These are phyloP conservation scores for Drosophila saltans DNA, from an alignment of 1,140 invertebrate species.

Conservation along the genomic window DNA sequence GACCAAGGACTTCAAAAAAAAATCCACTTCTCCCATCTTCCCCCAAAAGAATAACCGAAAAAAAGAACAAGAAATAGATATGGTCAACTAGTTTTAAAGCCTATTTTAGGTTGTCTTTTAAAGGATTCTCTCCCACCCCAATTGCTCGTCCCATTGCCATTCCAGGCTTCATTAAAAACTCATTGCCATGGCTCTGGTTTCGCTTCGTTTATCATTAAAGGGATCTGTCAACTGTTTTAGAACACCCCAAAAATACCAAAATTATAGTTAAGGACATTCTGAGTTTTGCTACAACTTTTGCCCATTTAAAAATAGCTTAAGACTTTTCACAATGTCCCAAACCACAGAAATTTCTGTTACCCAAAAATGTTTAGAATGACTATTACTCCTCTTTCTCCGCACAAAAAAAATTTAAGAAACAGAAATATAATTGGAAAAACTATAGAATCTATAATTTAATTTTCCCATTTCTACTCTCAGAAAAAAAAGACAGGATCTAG, in stretches of 20 bases:
- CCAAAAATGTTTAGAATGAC: conserved; percentile 5
- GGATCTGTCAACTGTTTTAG: conserved; percentile 59
- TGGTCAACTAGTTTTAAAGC: conserved; percentile 62
- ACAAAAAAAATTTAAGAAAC: not conserved
- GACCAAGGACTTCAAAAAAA: conserved; percentile 49
- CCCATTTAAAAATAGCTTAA: conserved; percentile 79
- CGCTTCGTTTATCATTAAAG: conserved; percentile 66
- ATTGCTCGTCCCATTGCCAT: conserved; percentile 10
- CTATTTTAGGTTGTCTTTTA: conserved; percentile 37
- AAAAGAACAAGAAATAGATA: conserved; percentile 9
- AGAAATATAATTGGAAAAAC: too few relatives aligned
- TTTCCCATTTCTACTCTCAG: not conserved
- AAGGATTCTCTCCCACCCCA: not conserved
- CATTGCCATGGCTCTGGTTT: conserved; percentile 71
- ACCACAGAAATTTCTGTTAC: conserved; percentile 29
- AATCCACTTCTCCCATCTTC: conserved; percentile 7
- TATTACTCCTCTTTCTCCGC: not conserved
- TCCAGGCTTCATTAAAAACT: conserved; percentile 73
- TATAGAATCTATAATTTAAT: conserved; percentile 33
- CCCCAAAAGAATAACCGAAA: not conserved
- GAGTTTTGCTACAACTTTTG: conserved; percentile 46
- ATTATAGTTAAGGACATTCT: conserved; percentile 42
- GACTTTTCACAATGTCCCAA: conserved; percentile 36
- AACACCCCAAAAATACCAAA: conserved; percentile 3
- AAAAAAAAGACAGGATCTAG: too few relatives aligned